A percentile compares a stretch with the other conserved stretches of the same genome.
Conservation (phyloP, 30 jellyfish, hydroid and myxozoan species). For the Hydra vulgaris region DNA sequence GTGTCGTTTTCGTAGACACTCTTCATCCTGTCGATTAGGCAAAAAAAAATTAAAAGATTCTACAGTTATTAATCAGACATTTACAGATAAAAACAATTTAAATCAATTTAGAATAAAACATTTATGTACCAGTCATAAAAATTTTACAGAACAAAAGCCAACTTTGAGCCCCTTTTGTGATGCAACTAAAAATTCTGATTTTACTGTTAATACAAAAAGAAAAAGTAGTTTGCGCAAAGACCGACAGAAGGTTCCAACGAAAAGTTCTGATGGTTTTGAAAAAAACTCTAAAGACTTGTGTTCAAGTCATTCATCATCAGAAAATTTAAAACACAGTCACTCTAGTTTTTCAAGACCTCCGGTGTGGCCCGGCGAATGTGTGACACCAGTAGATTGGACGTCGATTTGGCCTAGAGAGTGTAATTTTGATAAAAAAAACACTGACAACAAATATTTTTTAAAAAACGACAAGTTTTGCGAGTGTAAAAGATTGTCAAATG, state of each 20-base stretch:
- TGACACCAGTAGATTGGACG: too few species aligned
- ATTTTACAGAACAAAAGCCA: not conserved
- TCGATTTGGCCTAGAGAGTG: slow-evolving; percentile 40
- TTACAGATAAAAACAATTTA: not conserved
- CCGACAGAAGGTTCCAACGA: not conserved
- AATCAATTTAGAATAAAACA: not conserved
- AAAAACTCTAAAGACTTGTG: not conserved
- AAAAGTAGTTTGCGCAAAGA: too few species aligned
- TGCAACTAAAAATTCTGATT: not conserved
- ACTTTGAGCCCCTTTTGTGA: not conserved
- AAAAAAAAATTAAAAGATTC: not conserved
- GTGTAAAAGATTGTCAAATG: too few species aligned
- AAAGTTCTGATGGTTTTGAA: not conserved
- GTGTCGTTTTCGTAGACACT: not conserved
- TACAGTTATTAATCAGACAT: too few species aligned
- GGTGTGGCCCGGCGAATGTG: slow-evolving; percentile 35
- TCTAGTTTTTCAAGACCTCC: slow-evolving; percentile 14
- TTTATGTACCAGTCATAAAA: not conserved
- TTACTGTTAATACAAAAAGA: not conserved
- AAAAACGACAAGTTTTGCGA: slow-evolving; percentile 2
- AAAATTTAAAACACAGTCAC: not conserved
- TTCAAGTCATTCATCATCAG: not conserved
- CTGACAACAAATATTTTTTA: not conserved
- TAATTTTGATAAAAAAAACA: not conserved
- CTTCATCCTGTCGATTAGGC: not conserved